phyloP scores from a whole-genome alignment of 2,113 vertebrate genomes.

The Scomber japonicus region DNA sequence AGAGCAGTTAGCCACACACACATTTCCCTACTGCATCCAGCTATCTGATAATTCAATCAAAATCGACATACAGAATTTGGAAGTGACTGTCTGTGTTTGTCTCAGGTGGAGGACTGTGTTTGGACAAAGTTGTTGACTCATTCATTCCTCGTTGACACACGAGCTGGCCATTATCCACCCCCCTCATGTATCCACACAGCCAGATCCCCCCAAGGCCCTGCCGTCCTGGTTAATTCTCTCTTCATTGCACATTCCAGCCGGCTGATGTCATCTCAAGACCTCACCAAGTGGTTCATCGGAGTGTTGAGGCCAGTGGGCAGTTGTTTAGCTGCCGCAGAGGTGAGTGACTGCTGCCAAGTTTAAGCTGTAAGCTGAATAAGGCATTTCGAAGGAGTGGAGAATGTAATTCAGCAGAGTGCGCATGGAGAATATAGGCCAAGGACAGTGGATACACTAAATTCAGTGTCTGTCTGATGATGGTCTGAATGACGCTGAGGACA shows the following conservation, averaged over 20 bases:
- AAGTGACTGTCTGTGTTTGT: slow-evolving; percentile 21
- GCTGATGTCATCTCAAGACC: slow-evolving; percentile 79
- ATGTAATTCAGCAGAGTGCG: slow-evolving; percentile 65
- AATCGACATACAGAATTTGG: background rate
- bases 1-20: background rate
- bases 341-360: slow-evolving; percentile 72
- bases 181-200: slow-evolving; percentile 15
- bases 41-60: slow-evolving; percentile 5
- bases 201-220: slow-evolving; percentile 55
- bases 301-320: slow-evolving; percentile 58
- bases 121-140: slow-evolving; percentile 44
- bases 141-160: slow-evolving; percentile 51
- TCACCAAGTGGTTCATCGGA: slow-evolving; percentile 59
- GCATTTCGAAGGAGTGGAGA: slow-evolving; percentile 58
- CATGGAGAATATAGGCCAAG: slow-evolving; percentile 48
- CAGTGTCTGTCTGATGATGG: slow-evolving; percentile 10
- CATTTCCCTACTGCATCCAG: background rate
- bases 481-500: slow-evolving; percentile 1
- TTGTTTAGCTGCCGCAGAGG: slow-evolving; percentile 60
- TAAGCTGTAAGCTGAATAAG: slow-evolving; percentile 69
- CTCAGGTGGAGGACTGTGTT: slow-evolving; percentile 33
- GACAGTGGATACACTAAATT: slow-evolving; percentile 15
- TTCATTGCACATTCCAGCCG: slow-evolving; percentile 83
- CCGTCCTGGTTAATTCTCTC: slow-evolving; percentile 64
- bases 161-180: slow-evolving; percentile 34